These are phyloP conservation scores for Limnephilus marmoratus DNA, from an alignment of 2,888 invertebrate genomes.

Conservation along the genomic window DNA sequence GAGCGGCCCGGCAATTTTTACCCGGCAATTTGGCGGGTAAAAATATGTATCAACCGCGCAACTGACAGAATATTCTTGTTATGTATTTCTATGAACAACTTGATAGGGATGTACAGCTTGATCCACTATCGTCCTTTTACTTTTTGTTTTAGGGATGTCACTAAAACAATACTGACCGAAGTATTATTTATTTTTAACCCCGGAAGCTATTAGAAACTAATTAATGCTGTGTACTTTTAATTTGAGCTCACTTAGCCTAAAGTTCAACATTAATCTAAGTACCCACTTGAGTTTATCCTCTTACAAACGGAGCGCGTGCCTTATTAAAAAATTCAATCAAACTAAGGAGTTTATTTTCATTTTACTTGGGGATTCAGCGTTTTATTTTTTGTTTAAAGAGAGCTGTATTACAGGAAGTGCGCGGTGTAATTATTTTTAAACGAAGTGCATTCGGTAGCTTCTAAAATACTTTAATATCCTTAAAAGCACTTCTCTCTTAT, in stretches of 20 bases:
- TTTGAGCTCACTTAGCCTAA: not conserved
- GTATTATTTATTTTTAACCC: not conserved
- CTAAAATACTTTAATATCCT: not conserved
- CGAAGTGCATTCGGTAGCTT: not conserved
- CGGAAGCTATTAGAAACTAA: not conserved
- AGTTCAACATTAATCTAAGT: not conserved
- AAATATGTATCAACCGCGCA: too few relatives aligned
- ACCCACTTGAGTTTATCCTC: constrained; percentile 19
- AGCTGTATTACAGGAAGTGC: not conserved
- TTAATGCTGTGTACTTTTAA: not conserved
- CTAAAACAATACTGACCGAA: too few relatives aligned
- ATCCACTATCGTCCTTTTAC: too few relatives aligned
- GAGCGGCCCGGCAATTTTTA: too few relatives aligned
- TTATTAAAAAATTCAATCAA: not conserved
- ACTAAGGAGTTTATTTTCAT: not conserved
- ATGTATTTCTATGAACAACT: too few relatives aligned
- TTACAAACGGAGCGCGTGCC: not conserved
- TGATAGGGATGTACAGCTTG: too few relatives aligned
- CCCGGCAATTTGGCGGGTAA: too few relatives aligned
- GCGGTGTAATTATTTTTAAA: not conserved
- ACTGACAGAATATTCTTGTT: too few relatives aligned
- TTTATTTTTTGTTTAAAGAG: not conserved
- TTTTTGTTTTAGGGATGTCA: too few relatives aligned
- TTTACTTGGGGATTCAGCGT: not conserved
- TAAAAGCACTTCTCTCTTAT: not conserved